Base-by-base conservation (phyloP, 2,113 vertebrate genomes). In the Oriolus oriolus region DNA sequence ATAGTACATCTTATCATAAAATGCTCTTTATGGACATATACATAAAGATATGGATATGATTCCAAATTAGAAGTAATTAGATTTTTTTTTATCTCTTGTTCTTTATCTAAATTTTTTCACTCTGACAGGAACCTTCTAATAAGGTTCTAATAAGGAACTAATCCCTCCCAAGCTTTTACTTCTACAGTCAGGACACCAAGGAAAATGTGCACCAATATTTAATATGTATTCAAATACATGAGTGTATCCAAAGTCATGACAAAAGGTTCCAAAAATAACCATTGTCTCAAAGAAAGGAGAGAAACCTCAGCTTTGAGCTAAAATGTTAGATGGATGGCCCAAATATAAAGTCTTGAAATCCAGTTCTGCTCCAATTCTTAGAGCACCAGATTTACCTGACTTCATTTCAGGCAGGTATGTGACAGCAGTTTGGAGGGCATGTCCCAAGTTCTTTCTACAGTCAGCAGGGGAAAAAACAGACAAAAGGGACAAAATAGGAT, bases 401-500 rank as follows among this genome's bases (percentile, higher is more conserved):
- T 49, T 64, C 9, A 20, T 73, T 84, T 81, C 37, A 84, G 59
- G 26, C 18, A 35, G 11, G 16, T 52, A 45, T 59, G 30, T 33
- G 45, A 69, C 12, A 59, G 13, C 35, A 61, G 7, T 30, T 78
- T 73, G 10, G 13, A 84, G 19, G 23, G 81, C 6, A 4, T 81
- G 14, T 45, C 35, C 23, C 26, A 57, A 10, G 2, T 8, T 8
- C 4, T 42, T 74, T 45, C 52, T 21, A 1, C 6, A 4, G 33
- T 50, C 64, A 91, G 7, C 1, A 42, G 17, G 41, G 3, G 2
- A 17, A 84, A 66, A 9, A 44, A 0, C 16, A 65, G 41, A 21
- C 2, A 88, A 9, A 0, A 30, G 5, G 26, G 16, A 8, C 31
- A 79, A 78, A 12, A 31, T 0, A 24, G 7, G 4, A 1, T 2